Conservation (phyloP, 2,888 invertebrate genomes). For the Erynnis tages region DNA sequence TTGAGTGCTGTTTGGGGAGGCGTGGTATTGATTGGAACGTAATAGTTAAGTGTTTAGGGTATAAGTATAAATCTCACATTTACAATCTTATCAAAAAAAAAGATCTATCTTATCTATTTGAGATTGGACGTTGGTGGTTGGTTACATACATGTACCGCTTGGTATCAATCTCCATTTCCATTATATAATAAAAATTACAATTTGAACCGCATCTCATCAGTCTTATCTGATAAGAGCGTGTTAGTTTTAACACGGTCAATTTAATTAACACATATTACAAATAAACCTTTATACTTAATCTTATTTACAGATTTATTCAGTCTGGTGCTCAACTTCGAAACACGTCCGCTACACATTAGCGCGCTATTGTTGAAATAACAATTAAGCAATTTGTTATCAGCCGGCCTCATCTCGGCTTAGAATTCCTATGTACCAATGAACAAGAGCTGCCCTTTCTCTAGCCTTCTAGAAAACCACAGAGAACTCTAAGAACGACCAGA, state of each 20-base stretch:
- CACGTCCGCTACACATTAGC: slow-evolving; percentile 45
- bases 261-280: not conserved
- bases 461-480: slow-evolving; percentile 9
- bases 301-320: slow-evolving; percentile 4
- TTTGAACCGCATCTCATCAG: not conserved
- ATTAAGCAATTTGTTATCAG: slow-evolving; percentile 67
- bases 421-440: slow-evolving; percentile 36
- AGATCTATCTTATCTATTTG: too few relatives aligned
- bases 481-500: slow-evolving; percentile 10
- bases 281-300: not conserved
- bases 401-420: slow-evolving; percentile 51
- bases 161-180: too few relatives aligned
- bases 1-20: too few relatives aligned
- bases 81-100: too few relatives aligned
- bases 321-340: slow-evolving; percentile 7
- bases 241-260: not conserved
- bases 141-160: too few relatives aligned
- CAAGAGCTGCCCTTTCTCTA: slow-evolving; percentile 36
- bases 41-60: too few relatives aligned
- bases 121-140: too few relatives aligned
- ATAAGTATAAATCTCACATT: too few relatives aligned
- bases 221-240: not conserved
- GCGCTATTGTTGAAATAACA: slow-evolving; percentile 61
- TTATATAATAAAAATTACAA: too few relatives aligned
- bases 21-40: too few relatives aligned